Evolutionary conservation across 2,113 vertebrate genomes (phyloP).

Genomic region (Gopherus flavomarginatus): DNA sequence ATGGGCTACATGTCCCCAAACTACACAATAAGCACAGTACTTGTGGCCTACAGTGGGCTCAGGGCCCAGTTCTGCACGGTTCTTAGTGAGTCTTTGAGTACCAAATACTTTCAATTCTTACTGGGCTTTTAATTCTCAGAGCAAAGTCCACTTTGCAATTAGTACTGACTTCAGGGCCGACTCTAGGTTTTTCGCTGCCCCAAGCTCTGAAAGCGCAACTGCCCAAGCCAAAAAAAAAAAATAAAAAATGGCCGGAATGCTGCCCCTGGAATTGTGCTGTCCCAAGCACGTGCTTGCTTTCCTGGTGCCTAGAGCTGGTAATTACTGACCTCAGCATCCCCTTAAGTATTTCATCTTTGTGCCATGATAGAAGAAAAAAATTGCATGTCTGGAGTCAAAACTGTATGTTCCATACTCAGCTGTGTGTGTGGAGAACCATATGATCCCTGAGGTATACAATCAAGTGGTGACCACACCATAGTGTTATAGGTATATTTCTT

Average conservation of each 20-base stretch:
- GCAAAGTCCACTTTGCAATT: background rate
- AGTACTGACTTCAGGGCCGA: background rate
- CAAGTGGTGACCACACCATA: background rate
- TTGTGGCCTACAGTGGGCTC: background rate
- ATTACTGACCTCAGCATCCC: fast-evolving
- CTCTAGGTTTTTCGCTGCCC: no score
- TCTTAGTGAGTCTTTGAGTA: background rate
- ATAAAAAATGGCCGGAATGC: no score
- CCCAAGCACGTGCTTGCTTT: no score
- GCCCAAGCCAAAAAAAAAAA: no score
- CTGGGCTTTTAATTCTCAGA: background rate
- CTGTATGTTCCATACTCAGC: background rate
- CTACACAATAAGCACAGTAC: background rate
- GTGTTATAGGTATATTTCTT: background rate
- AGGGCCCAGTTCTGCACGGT: background rate
- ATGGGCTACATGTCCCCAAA: background rate
- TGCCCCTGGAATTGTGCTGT: no score
- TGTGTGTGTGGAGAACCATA: background rate
- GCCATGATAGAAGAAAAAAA: background rate
- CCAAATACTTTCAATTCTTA: background rate
- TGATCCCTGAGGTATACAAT: background rate
- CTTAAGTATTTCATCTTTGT: background rate
- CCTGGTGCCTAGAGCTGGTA: no score
- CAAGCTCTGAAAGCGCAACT: no score
- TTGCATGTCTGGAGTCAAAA: background rate